A percentile compares a stretch with the other conserved stretches of the same genome.
Conservation (phyloP, 2,113 vertebrate genomes). For the Axis porcinus region DNA sequence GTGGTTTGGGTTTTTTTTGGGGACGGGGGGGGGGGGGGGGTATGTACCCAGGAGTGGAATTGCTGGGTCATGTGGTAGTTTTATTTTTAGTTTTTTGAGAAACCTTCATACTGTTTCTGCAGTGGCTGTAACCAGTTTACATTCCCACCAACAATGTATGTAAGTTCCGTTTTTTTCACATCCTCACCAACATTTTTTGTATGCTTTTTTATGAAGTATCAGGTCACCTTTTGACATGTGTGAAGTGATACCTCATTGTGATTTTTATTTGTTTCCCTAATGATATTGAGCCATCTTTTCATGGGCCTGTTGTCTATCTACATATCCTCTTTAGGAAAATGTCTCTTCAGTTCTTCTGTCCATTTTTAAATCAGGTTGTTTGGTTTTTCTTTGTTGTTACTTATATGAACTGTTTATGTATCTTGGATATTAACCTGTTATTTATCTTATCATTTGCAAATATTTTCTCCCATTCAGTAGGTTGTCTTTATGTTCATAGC, state of each 20-base stretch:
- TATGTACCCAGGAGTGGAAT: not conserved
- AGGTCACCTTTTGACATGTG: not conserved
- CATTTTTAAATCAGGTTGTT: not conserved
- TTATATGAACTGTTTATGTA: not conserved
- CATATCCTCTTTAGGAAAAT: not conserved
- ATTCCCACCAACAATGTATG: not conserved
- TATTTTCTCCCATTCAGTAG: not conserved
- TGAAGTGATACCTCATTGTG: not conserved
- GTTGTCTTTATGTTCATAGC: not conserved
- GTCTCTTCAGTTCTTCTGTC: not conserved
- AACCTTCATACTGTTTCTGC: not conserved
- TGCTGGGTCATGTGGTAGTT: not conserved
- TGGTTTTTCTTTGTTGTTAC: not conserved
- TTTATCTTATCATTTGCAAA: not conserved
- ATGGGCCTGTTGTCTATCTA: not conserved
- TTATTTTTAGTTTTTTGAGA: not conserved
- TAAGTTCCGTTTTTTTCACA: not conserved
- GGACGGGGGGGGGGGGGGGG: accelerated
- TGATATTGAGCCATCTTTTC: not conserved
- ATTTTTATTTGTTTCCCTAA: not conserved
- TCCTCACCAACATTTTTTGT: not conserved
- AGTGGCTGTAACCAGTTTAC: not conserved
- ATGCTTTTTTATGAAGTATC: not conserved
- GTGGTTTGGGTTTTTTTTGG: not conserved
- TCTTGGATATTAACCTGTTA: not conserved